Percentiles rank a stretch among this genome's conserved stretches.
Conservation (phyloP, 2,797 vertebrate genomes). For the Semaprochilodus insignis region DNA sequence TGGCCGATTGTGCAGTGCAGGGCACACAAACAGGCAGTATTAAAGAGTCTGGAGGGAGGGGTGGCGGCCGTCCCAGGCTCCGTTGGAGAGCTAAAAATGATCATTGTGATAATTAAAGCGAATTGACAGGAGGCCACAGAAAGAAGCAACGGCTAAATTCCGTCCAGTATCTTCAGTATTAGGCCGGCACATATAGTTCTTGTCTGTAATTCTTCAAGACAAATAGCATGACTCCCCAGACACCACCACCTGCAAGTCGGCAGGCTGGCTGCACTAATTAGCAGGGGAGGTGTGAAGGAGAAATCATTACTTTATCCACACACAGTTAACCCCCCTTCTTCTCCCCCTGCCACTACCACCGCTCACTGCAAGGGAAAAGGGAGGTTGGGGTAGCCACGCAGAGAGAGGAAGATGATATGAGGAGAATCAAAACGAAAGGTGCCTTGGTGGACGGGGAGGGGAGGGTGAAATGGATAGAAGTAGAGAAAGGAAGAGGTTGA, state of each 20-base stretch:
- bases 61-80: conserved; percentile 47
- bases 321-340: conserved; percentile 69
- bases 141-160: conserved; percentile 72
- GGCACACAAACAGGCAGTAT: conserved; percentile 43
- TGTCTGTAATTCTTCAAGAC: conserved; percentile 79
- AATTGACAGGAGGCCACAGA: conserved; percentile 73
- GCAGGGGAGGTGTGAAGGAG: conserved; percentile 80
- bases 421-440: not conserved
- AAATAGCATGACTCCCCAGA: conserved; percentile 76
- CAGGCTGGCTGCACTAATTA: conserved; percentile 79
- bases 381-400: not conserved
- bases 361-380: conserved; percentile 2
- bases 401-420: conserved; percentile 2
- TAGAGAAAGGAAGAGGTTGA: not conserved
- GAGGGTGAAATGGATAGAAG: not conserved
- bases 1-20: conserved; percentile 22
- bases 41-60: conserved; percentile 50
- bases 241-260: conserved; percentile 70
- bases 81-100: conserved; percentile 70
- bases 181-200: conserved; percentile 69
- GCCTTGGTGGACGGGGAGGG: not conserved
- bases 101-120: conserved; percentile 76
- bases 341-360: conserved; percentile 54
- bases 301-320: conserved; percentile 82
- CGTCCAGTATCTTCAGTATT: conserved; percentile 70